A percentile compares a stretch with the other conserved stretches of the same genome.
phyloP scores from a whole-genome alignment of 2,888 invertebrate genomes.

The Notocelia uddmanniana region DNA sequence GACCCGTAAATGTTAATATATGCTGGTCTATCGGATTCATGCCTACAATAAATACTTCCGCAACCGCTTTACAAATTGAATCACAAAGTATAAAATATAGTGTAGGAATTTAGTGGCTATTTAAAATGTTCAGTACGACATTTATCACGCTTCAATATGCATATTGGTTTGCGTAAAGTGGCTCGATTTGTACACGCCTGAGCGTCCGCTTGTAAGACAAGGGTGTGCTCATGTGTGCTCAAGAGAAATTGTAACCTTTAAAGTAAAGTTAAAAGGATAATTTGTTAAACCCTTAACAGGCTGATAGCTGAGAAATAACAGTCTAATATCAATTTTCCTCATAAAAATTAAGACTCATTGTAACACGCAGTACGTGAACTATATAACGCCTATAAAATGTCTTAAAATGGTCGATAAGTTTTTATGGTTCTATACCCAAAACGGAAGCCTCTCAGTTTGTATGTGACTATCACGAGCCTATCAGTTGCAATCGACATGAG shows the following conservation, averaged over 20 bases:
- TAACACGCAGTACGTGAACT: no score
- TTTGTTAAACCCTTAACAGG: not conserved
- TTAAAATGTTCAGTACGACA: constrained; percentile 31
- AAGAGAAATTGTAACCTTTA: constrained; percentile 11
- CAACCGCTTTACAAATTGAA: constrained; percentile 19
- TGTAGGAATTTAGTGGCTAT: constrained; percentile 35
- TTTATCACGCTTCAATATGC: constrained; percentile 41
- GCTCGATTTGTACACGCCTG: constrained; percentile 36
- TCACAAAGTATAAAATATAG: constrained; percentile 23
- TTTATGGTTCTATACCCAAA: no score
- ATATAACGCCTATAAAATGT: no score
- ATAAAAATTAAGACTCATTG: no score
- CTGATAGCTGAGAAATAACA: not conserved
- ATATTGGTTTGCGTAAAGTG: constrained; percentile 40
- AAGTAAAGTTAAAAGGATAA: constrained; percentile 1
- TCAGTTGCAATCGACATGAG: no score
- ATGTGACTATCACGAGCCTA: no score
- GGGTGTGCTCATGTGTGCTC: constrained; percentile 10
- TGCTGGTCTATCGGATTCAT: constrained; percentile 21
- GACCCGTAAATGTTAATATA: constrained; percentile 29
- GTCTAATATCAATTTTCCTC: no score
- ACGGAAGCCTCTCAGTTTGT: no score
- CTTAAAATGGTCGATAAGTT: no score
- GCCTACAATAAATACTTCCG: constrained; percentile 16
- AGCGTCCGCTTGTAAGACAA: constrained; percentile 3